phyloP scores from a whole-genome alignment of 1,140 invertebrate species.

The Drosophila hydei region DNA sequence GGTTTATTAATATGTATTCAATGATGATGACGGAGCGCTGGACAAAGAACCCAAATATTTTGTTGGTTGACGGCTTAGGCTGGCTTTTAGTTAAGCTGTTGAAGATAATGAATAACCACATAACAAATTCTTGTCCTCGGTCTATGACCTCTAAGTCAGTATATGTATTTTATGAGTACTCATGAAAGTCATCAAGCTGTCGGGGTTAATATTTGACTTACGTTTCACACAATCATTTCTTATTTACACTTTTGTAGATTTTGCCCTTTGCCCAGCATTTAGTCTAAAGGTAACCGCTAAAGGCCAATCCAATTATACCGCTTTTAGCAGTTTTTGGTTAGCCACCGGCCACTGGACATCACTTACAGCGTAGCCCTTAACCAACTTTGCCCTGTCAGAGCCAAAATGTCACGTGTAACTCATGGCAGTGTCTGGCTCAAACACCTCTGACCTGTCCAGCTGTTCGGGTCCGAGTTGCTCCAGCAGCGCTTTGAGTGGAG shows the following conservation, averaged over 20 bases:
- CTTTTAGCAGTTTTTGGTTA: constrained; percentile 2
- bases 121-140: neutral
- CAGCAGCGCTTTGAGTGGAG: neutral
- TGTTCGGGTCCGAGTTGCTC: constrained; percentile 1
- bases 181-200: neutral
- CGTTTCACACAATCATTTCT: constrained; percentile 1
- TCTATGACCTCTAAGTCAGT: neutral
- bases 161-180: neutral
- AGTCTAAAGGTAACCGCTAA: constrained; percentile 1
- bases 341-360: constrained; percentile 3
- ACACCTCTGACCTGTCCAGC: constrained; percentile 13
- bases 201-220: neutral
- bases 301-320: constrained; percentile 12
- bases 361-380: constrained; percentile 1
- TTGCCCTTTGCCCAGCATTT: neutral
- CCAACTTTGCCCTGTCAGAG: constrained; percentile 13
- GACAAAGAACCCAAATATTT: neutral
- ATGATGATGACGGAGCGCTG: constrained; percentile 1
- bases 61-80: constrained; percentile 14
- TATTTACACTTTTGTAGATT: neutral
- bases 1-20: constrained; percentile 29
- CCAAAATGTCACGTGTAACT: constrained; percentile 67
- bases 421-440: constrained; percentile 40
- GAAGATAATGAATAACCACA: neutral
- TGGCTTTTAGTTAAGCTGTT: constrained; percentile 1